phyloP scores from a whole-genome alignment of 2,888 invertebrate species.

The Unio delphinus region DNA sequence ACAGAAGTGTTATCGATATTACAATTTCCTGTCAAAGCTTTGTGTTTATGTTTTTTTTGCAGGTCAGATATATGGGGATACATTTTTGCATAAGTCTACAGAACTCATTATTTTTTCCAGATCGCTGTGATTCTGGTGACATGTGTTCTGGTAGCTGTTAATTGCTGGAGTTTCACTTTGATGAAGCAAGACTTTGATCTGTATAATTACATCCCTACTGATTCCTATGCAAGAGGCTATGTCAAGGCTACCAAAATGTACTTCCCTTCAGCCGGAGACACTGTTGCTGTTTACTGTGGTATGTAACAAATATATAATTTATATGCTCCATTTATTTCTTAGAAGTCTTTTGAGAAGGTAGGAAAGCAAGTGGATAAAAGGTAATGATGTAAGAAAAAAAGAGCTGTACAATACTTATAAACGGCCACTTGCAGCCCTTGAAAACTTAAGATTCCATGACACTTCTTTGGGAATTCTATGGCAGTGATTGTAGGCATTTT shows the following conservation, averaged over 20 bases:
- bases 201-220: constrained; percentile 83
- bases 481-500: not conserved
- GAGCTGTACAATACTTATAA: no score
- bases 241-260: constrained; percentile 39
- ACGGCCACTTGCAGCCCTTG: no score
- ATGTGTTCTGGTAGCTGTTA: constrained; percentile 76
- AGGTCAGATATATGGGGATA: no score
- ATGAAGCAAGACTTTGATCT: constrained; percentile 86
- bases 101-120: constrained; percentile 57
- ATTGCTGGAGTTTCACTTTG: constrained; percentile 77
- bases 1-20: no score
- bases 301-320: constrained; percentile 7
- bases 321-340: no score
- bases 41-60: no score
- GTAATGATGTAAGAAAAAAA: no score
- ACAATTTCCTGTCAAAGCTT: no score
- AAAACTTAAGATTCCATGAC: no score
- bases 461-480: not conserved
- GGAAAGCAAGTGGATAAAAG: no score
- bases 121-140: constrained; percentile 77
- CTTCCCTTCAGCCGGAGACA: constrained; percentile 46
- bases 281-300: constrained; percentile 57
- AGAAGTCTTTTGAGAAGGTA: no score
- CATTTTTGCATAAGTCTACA: not conserved
- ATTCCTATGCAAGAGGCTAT: constrained; percentile 76